Conservation (phyloP, 2,888 invertebrate genomes). For the Eupithecia abbreviata region DNA sequence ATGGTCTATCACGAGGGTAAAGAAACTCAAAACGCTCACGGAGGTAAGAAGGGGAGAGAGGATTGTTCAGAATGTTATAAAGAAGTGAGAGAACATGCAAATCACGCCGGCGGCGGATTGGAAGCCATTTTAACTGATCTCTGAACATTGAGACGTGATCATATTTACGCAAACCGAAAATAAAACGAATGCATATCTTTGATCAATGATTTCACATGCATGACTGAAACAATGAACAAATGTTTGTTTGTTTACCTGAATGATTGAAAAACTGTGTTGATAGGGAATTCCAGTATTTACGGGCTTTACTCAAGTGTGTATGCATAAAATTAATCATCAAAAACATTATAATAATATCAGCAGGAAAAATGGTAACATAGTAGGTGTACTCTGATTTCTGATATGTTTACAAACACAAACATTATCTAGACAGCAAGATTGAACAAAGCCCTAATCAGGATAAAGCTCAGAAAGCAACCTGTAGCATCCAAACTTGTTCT, state of each 20-base stretch:
- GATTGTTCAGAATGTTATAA: too few relatives aligned
- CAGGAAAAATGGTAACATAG: not conserved
- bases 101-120: too few relatives aligned
- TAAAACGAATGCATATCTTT: too few relatives aligned
- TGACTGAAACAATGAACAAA: too few relatives aligned
- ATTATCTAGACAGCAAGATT: not conserved
- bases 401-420: constrained; percentile 1
- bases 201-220: too few relatives aligned
- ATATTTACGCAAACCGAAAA: too few relatives aligned
- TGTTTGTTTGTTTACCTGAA: not conserved
- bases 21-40: too few relatives aligned
- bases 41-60: too few relatives aligned
- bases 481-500: not conserved
- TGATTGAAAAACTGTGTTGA: not conserved
- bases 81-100: too few relatives aligned
- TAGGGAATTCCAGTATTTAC: not conserved
- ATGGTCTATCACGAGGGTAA: too few relatives aligned
- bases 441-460: not conserved
- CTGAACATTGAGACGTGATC: too few relatives aligned
- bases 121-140: too few relatives aligned
- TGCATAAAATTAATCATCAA: not conserved
- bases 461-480: not conserved
- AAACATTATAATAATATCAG: not conserved
- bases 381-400: not conserved
- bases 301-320: not conserved